These are phyloP conservation scores for Stichopus horrens DNA, from an alignment of 53 echinoderm and acorn worm genomes.

Conservation along the genomic window DNA sequence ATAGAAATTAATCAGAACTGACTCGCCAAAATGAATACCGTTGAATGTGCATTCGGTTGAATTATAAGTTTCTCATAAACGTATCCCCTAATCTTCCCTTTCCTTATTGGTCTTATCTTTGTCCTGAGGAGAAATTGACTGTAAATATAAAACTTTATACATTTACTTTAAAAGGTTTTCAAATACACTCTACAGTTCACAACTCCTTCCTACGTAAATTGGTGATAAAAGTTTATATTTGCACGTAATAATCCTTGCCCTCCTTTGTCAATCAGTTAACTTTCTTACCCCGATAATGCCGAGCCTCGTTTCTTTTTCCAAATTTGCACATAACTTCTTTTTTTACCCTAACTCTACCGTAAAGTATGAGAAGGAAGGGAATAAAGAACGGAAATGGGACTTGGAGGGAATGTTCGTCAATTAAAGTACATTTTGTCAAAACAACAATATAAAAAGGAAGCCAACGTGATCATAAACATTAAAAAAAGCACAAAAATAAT, in stretches of 20 bases:
- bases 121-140: neutral
- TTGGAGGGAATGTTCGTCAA: neutral
- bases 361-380: neutral
- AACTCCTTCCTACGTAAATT: neutral
- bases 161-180: neutral
- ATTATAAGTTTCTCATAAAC: too few species aligned
- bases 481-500: neutral
- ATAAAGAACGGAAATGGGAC: too few species aligned
- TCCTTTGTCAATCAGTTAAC: neutral
- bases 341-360: neutral
- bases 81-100: too few species aligned
- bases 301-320: neutral
- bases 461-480: neutral
- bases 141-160: neutral
- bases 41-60: too few species aligned
- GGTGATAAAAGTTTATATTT: neutral
- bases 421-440: neutral
- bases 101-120: too few species aligned
- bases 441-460: neutral
- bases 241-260: neutral
- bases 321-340: neutral
- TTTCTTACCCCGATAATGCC: neutral
- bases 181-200: neutral
- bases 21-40: too few species aligned
- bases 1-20: too few species aligned